Base-by-base conservation (phyloP, 2,888 invertebrate species). In the Drosophila diplacantha region DNA sequence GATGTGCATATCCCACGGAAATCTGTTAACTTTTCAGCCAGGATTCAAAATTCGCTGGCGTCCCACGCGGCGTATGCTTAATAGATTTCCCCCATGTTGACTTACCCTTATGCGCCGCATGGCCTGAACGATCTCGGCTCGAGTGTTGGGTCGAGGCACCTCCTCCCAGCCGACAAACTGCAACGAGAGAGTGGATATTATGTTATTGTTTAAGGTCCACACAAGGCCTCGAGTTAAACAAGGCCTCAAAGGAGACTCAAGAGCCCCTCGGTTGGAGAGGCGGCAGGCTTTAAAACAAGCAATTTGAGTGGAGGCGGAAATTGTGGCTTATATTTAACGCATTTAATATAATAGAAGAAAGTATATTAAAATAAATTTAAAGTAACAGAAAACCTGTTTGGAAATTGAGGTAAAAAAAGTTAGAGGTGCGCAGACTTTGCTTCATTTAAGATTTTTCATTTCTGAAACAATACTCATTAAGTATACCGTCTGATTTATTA, bases 101-200 rank as follows among this genome's bases (percentile, higher is more conserved):
- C 94, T 95, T 90, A 98, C 98, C 88, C 99, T 93, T 88, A 99
- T 98, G 85, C 97, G 92, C 69, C 99, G 93, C 99, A 99, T 99
- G 71, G 99, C 98, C 70, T 98, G 97, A 63, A 99, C 99, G 87
- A 99, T 99, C 90, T 99, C 99, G 75, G 98, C 95, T 81, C 98
- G 92, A 88, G 96, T 98, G 75, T 96, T 95, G 31, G 99, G 99
- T 76, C 98, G 91, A 18, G 98, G 96, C 81, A 99, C 97, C 89
- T 98, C 98, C 93, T 99, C 92, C 73, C 96, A 97, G 75, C 99
- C 99, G 88, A 99, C 98, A 89, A 97, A 98, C 99, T 99, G 93
- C 51, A 94, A 93, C 83, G 76, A 20, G 20, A 20, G 20, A 38
- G 14, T 20, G 38, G 31, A 16, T 29, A 66, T 70, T 51, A 44